Evolutionary conservation across 2,888 invertebrate species (phyloP).

Genomic region (Aromia moschata): DNA sequence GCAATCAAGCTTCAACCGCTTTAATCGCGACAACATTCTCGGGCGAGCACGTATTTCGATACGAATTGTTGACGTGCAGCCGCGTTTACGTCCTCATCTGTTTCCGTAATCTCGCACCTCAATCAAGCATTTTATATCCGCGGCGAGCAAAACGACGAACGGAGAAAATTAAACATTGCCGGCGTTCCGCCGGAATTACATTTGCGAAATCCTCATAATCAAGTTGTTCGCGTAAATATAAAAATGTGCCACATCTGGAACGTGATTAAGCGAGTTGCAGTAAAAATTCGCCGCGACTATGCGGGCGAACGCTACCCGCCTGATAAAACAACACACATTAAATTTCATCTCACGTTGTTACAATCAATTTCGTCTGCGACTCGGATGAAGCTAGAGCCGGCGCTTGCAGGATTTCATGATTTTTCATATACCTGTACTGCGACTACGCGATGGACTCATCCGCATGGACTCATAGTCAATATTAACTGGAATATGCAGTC

Average conservation of each 20-base stretch:
- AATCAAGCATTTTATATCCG: too few species aligned
- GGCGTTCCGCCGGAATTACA: background rate
- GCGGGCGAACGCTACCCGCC: background rate
- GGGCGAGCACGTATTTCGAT: too few species aligned
- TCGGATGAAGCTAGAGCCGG: slow-evolving; percentile 1
- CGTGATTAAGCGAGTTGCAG: slow-evolving; percentile 17
- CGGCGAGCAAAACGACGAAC: too few species aligned
- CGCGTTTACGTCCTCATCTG: too few species aligned
- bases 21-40: too few species aligned
- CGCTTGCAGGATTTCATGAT: background rate
- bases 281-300: slow-evolving; percentile 12
- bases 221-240: slow-evolving; percentile 16
- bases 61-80: too few species aligned
- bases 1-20: too few species aligned
- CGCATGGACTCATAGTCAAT: too few species aligned
- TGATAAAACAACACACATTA: slow-evolving; percentile 6
- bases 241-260: slow-evolving; percentile 14
- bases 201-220: slow-evolving; percentile 3
- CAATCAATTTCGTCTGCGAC: slow-evolving; percentile 13
- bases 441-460: too few species aligned
- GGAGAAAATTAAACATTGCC: background rate
- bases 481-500: too few species aligned
- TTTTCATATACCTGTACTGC: background rate
- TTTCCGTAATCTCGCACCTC: too few species aligned
- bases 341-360: slow-evolving; percentile 16